These are phyloP conservation scores for Mirza zaza DNA, from an alignment of 2,113 vertebrate genomes.

Conservation along the genomic window DNA sequence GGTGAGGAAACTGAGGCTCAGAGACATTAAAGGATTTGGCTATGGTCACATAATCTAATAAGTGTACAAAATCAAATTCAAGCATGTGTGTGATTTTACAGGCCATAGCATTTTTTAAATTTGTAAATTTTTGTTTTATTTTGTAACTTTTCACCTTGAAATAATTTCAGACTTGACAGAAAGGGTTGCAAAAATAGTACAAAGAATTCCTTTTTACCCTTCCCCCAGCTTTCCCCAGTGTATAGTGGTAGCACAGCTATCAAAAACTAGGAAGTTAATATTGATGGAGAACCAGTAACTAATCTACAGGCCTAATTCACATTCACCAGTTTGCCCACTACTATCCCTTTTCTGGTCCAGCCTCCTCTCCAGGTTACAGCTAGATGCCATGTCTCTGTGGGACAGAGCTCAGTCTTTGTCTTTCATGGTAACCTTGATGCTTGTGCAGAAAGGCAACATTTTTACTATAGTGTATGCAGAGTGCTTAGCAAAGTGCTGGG, in stretches of 20 bases:
- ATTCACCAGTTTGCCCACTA: neutral
- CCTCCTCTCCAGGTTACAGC: neutral
- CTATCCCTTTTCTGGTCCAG: neutral
- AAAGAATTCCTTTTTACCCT: neutral
- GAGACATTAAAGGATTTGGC: neutral
- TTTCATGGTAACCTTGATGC: neutral
- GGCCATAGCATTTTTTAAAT: neutral
- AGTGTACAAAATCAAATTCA: neutral
- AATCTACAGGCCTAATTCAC: too few species aligned
- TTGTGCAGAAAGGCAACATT: neutral
- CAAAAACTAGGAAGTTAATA: neutral
- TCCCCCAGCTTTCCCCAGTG: neutral
- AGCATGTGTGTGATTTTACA: neutral
- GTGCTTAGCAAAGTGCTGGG: neutral
- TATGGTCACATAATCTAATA: neutral
- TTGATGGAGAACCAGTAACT: neutral
- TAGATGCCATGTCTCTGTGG: neutral
- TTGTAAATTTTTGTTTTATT: neutral
- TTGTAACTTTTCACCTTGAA: neutral
- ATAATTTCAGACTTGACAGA: neutral
- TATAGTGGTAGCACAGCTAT: neutral
- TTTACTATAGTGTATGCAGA: too few species aligned
- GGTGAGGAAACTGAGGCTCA: neutral
- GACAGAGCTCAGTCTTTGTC: neutral
- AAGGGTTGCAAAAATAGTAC: neutral